Base-by-base conservation (phyloP, 2,113 vertebrate genomes). In the Labeo catla region DNA sequence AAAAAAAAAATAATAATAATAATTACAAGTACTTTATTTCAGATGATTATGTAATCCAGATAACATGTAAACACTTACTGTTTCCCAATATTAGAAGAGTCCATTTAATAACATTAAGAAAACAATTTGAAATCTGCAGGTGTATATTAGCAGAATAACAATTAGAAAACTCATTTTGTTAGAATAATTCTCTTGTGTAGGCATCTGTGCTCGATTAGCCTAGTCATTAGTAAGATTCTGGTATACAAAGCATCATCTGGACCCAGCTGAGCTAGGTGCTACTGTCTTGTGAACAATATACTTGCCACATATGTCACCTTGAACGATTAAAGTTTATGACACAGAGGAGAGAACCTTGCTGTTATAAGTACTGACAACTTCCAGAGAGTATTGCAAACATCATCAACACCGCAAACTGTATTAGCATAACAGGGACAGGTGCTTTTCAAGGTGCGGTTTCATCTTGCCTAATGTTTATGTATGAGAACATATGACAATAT, bases 381-480 rank as follows among this genome's bases (percentile, higher is more conserved):
- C 39, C 39, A 23, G 8, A 8, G 76, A 19, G 54, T 19, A 61
- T 49, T 63, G 66, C 54, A 68, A 61, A 76, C 66, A 28, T 81
- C 77, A 72, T 70, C 54, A 74, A 50, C 45, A 12, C 43, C 23
- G 23, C 43, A 39, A 65, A 83, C 79, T 15, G 57, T 68, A 83
- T 83, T 72, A 84, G 68, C 52, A 79, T 66, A 57, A 78, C 72
- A 72, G 36, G 28, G 52, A 79, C 80, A 73, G 87, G 84, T n/a
- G 63, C 78, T 82, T 6, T 21, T 72, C 39, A 39, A 83, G 73
- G 45, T 39, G 80, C 7, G 39, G 63, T 49, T 73, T 83, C 65
- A 86, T 83, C 80, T 83, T 66, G 43, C 11, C 73, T 86, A 28
- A 78, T 86, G 84, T 83, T 88, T 88, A 86, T 52, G 63, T 28